Percentiles rank a stretch among this genome's conserved stretches.
phyloP scores from a whole-genome alignment of 1,140 invertebrate species.

The fruit fly (Drosophila melanogaster) region Release_6_plus_ISO1_MT NC_004354.4:18937001-18937500 shows the following conservation, averaged over 20 bases:
- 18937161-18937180: conserved; percentile 32
- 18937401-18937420: not conserved
- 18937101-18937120: conserved; percentile 62
- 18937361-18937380: conserved; percentile 22
- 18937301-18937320: not conserved
- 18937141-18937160: conserved; percentile 16
- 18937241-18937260: conserved; percentile 38
- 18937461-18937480: not conserved
- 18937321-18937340: conserved; percentile 1
- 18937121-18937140: conserved; percentile 51
- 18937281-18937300: conserved; percentile 19
- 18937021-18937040: not conserved
- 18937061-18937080: conserved; percentile 41
- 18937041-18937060: not conserved
- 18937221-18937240: conserved; percentile 17
- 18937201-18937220: conserved; percentile 34
- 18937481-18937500: not conserved
- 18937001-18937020: conserved; percentile 23
- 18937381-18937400: conserved; percentile 40
- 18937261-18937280: conserved; percentile 19
- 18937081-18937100: conserved; percentile 39
- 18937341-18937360: conserved; percentile 2
- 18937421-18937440: not conserved
- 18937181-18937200: conserved; percentile 13
- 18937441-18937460: not conserved